A percentile compares a stretch with the other conserved stretches of the same genome.
phyloP scores from a whole-genome alignment of 1,140 invertebrate genomes.

The Papilio glaucus region DNA sequence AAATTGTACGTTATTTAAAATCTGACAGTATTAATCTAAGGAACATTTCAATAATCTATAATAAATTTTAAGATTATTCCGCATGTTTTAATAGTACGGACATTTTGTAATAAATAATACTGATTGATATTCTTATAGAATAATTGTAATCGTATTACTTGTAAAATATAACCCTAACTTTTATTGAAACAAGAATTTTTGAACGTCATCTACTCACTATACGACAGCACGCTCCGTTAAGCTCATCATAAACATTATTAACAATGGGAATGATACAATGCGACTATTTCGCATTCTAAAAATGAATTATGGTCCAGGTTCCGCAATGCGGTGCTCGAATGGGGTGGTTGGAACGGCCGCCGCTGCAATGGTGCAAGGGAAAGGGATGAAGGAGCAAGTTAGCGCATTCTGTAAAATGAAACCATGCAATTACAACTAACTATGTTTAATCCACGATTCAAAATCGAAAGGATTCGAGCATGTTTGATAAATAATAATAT shows the following conservation, averaged over 20 bases:
- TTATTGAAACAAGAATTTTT: constrained; percentile 22
- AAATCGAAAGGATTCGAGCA: too few species aligned
- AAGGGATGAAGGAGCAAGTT: constrained; percentile 31
- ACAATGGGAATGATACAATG: constrained; percentile 69
- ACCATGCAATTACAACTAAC: background rate
- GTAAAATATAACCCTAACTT: background rate
- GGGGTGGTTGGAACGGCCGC: constrained; percentile 53
- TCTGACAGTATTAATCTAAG: too few species aligned
- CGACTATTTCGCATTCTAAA: constrained; percentile 72
- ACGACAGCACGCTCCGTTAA: constrained; percentile 57
- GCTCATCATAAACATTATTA: constrained; percentile 64
- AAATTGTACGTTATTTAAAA: too few species aligned
- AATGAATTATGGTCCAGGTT: constrained; percentile 74
- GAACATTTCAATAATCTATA: too few species aligned
- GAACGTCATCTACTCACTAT: constrained; percentile 18
- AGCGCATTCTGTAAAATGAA: constrained; percentile 26
- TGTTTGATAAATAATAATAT: too few species aligned
- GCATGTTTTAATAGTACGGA: too few species aligned
- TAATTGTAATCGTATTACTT: background rate
- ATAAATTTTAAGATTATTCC: too few species aligned
- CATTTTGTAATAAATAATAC: too few species aligned
- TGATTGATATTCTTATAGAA: background rate
- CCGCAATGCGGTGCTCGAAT: constrained; percentile 79
- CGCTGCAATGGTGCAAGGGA: constrained; percentile 32
- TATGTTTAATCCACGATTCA: background rate